Base-by-base conservation (phyloP, 1,140 invertebrate genomes). In the Cotesia typhae region DNA sequence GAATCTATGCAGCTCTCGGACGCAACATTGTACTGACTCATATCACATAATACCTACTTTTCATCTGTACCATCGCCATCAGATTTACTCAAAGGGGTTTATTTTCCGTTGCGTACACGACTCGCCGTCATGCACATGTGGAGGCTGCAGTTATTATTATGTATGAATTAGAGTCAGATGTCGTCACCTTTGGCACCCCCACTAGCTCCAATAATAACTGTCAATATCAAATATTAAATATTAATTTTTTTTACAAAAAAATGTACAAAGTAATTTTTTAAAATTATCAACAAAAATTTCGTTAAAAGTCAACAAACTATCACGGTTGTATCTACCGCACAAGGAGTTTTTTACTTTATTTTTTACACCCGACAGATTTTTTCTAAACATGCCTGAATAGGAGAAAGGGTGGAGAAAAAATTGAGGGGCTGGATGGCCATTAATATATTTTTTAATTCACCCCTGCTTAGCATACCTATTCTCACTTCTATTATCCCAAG, bases 401-500 rank as follows among this genome's bases (percentile, higher is more conserved):
- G 47, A 5, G 74, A 59, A 73, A 74, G 75, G 71, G 72, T 70
- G 68, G 51, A 37, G 41, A 79, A 79, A 81, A 83, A 81, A 77
- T 75, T 77, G 28, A 79, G 78, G 81, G 84, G 84, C 84, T 85
- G 81, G 84, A 78, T 81, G 72, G 79, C 83, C 81, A 85, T 86
- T 84, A 85, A 83, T 85, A 82, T 83, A 73, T 81, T 80, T 82
- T 84, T 82, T 81, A 71, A 74, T 71, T 78, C 79, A 83, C 81
- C 83, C 84, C 80, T 86, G 77, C 80, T 86, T 85, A 85, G 81
- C 84, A 86, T 86, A 84, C 78, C 67, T 14, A 17, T n/a, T n/a
- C n/a, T 14, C 2, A n/a, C 10, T 55, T 5, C 17, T 55, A 14
- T 55, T 55, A 55, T 55, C 10, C 7, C 53, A 55, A 55, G 12